phyloP scores from a whole-genome alignment of 2,113 vertebrate genomes.

The Apteryx mantelli region DNA sequence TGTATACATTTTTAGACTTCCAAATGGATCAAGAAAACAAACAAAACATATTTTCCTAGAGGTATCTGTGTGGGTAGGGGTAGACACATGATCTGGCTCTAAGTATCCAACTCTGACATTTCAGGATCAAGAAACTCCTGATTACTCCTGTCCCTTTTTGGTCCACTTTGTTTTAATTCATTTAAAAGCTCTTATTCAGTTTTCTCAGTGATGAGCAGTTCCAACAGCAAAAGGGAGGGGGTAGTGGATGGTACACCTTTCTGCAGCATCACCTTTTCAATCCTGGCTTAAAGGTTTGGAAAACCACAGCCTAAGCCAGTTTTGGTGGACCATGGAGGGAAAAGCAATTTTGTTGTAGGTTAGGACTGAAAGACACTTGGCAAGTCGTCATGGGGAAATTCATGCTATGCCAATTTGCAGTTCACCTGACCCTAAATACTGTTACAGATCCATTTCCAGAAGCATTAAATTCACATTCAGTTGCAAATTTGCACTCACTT shows the following conservation, averaged over 20 bases:
- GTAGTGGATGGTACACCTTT: background rate
- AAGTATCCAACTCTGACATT: background rate
- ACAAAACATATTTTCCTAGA: background rate
- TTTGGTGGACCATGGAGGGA: background rate
- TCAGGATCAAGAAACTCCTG: background rate
- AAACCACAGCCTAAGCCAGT: background rate
- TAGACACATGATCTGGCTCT: background rate
- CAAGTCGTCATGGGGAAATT: background rate
- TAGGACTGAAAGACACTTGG: background rate
- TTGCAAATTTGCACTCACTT: background rate
- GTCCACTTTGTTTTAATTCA: background rate
- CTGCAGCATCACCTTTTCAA: background rate
- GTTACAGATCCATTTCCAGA: background rate
- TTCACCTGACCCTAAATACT: background rate
- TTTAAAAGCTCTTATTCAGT: background rate
- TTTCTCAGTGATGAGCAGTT: background rate
- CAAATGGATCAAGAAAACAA: background rate
- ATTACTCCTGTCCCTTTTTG: background rate
- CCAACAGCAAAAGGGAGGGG: background rate
- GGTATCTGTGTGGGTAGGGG: background rate
- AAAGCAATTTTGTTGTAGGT: background rate
- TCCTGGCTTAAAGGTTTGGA: background rate
- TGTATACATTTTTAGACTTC: background rate
- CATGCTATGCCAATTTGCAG: background rate
- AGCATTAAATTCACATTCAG: background rate